Evolutionary conservation across 2,888 invertebrate genomes (phyloP).

Genomic region (Temnothorax ravouxi): DNA sequence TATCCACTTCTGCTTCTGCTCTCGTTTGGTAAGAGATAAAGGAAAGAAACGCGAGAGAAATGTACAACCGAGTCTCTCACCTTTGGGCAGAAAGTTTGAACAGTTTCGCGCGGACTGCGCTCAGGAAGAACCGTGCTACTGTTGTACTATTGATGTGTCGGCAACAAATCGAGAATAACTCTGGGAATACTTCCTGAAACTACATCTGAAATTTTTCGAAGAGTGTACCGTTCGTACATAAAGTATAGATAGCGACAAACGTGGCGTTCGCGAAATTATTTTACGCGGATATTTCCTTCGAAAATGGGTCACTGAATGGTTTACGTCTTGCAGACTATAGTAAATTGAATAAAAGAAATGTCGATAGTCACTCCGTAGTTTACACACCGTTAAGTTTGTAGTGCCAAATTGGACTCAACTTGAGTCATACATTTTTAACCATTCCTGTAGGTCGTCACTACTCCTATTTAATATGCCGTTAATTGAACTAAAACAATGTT

Average conservation of each 20-base stretch:
- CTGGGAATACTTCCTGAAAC: neutral
- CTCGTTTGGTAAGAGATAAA: conserved; percentile 16
- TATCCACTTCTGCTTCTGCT: conserved; percentile 14
- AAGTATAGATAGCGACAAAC: neutral
- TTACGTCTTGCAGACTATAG: neutral
- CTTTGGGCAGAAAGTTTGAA: conserved; percentile 24
- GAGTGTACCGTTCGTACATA: neutral
- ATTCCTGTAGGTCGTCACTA: too few relatives aligned
- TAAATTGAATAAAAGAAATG: conserved; percentile 2
- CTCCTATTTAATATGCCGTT: too few relatives aligned
- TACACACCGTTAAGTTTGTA: neutral
- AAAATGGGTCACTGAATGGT: conserved; percentile 11
- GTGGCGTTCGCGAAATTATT: neutral
- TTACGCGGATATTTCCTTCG: neutral
- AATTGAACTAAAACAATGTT: too few relatives aligned
- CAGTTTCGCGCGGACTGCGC: conserved; percentile 19
- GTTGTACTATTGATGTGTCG: conserved; percentile 7
- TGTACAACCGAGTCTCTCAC: neutral
- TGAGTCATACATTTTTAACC: too few relatives aligned
- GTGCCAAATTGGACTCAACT: too few relatives aligned
- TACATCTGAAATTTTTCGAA: conserved; percentile 25
- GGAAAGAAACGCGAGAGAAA: neutral
- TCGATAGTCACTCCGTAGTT: neutral
- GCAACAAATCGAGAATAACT: conserved; percentile 30
- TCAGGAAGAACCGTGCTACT: neutral